A percentile compares a stretch with the other conserved stretches of the same genome.
phyloP scores from a whole-genome alignment of 2,113 vertebrate species.

The Otocyon megalotis region DNA sequence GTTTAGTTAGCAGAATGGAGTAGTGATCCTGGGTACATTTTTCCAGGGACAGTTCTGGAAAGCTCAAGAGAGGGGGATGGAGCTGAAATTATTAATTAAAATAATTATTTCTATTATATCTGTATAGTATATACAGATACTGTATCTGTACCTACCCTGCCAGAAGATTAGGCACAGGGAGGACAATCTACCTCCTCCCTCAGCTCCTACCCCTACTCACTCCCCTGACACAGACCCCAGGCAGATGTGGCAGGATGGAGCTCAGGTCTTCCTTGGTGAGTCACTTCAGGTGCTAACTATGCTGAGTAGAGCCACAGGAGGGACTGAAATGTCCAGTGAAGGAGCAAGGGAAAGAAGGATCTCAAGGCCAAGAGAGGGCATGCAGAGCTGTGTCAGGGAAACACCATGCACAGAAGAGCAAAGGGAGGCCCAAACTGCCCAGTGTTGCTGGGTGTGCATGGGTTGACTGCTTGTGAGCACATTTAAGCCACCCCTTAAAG shows the following conservation, averaged over 20 bases:
- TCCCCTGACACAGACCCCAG: background rate
- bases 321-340: background rate
- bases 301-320: background rate
- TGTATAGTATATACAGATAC: background rate
- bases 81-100: background rate
- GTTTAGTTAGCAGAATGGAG: background rate
- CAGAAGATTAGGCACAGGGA: background rate
- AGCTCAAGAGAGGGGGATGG: background rate
- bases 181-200: background rate
- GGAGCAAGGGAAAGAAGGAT: background rate
- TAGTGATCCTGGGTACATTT: background rate
- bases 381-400: background rate
- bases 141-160: background rate
- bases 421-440: background rate
- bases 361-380: background rate
- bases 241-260: background rate
- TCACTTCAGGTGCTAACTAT: background rate
- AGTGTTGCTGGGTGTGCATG: background rate
- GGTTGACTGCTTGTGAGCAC: background rate
- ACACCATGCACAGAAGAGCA: background rate
- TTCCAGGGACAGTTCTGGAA: background rate
- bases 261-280: background rate
- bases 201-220: background rate
- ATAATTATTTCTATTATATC: constrained; percentile 2
- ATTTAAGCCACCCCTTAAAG: background rate